Evolutionary conservation across 2,888 invertebrate genomes (phyloP).

Genomic region (Isotomurus palustris): DNA sequence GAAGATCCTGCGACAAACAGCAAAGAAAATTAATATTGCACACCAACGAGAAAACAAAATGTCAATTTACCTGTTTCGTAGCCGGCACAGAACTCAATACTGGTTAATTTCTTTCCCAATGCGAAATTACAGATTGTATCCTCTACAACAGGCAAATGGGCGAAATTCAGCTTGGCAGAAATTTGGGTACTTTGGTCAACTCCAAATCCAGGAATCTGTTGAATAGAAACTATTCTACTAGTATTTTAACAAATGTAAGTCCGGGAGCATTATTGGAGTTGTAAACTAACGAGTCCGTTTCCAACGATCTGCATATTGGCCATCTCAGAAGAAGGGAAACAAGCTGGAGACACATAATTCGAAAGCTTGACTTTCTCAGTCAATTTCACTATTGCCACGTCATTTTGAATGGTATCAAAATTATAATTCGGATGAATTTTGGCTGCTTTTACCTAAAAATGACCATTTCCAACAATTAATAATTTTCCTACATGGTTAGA

Average conservation of each 20-base stretch:
- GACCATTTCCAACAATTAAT: background rate
- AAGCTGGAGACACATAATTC: slow-evolving; percentile 25
- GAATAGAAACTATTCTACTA: no score
- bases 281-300: slow-evolving; percentile 21
- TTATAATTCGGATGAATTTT: slow-evolving; percentile 35
- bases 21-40: background rate
- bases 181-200: slow-evolving; percentile 29
- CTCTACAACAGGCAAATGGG: slow-evolving; percentile 27
- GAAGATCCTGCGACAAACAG: slow-evolving; percentile 18
- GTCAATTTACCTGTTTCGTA: slow-evolving; percentile 17
- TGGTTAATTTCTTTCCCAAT: slow-evolving; percentile 31
- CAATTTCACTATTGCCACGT: slow-evolving; percentile 31
- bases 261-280: no score
- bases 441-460: slow-evolving; percentile 28
- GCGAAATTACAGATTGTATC: slow-evolving; percentile 27
- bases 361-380: slow-evolving; percentile 18
- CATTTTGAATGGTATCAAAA: slow-evolving; percentile 32
- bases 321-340: slow-evolving; percentile 34
- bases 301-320: slow-evolving; percentile 34
- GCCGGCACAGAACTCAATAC: slow-evolving; percentile 38
- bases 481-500: background rate
- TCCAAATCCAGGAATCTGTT: slow-evolving; percentile 36
- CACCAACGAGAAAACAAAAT: background rate
- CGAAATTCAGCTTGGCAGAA: slow-evolving; percentile 23
- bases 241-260: no score